These are phyloP conservation scores for Oncorhynchus nerka DNA, from an alignment of 2,113 vertebrate genomes.

Conservation along the genomic window DNA sequence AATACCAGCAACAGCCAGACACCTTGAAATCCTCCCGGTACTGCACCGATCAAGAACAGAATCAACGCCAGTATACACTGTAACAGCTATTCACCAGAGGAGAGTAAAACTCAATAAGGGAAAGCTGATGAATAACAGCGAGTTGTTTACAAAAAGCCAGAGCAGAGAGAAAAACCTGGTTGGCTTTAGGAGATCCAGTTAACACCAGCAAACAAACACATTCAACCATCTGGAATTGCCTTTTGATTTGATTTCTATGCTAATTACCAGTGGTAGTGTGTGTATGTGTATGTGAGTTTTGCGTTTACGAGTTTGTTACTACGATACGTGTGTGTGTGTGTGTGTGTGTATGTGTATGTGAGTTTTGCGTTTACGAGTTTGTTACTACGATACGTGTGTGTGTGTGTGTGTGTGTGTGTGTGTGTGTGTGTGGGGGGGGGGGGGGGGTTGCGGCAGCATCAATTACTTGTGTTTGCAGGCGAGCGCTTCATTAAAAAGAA, in stretches of 20 bases:
- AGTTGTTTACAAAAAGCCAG: constrained; percentile 53
- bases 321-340: neutral
- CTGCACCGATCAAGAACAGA: neutral
- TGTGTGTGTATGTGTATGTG: constrained; percentile 10
- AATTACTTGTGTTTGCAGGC: constrained; percentile 21
- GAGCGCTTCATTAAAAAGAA: constrained; percentile 41
- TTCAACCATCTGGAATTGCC: constrained; percentile 46
- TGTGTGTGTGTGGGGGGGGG: too few relatives aligned
- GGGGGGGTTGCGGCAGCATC: constrained; percentile 7
- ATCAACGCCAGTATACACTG: constrained; percentile 10
- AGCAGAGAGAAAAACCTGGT: constrained; percentile 33
- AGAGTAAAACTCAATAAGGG: constrained; percentile 63
- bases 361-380: neutral
- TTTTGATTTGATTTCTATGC: constrained; percentile 65
- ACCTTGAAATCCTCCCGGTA: neutral
- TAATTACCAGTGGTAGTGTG: constrained; percentile 43
- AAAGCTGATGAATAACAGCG: constrained; percentile 58
- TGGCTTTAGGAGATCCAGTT: constrained; percentile 58
- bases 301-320: neutral
- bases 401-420: neutral
- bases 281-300: constrained; percentile 13
- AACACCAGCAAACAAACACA: constrained; percentile 52
- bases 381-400: neutral
- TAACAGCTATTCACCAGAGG: constrained; percentile 53
- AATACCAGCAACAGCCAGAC: too few relatives aligned